Conservation (phyloP, 2,113 vertebrate species). For the Pongo pygmaeus region DNA sequence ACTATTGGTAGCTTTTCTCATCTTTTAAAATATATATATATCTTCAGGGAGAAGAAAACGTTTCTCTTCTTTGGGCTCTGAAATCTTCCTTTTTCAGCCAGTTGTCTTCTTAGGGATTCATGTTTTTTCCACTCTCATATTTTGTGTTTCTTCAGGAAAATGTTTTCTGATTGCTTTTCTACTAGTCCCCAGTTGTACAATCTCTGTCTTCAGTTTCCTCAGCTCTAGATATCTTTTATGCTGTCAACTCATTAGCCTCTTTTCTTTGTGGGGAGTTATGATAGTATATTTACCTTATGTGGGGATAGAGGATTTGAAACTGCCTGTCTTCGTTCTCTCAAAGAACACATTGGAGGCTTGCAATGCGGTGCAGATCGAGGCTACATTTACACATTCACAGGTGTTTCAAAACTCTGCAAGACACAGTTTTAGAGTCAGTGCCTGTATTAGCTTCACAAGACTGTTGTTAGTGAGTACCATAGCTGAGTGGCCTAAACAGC, state of each 20-base stretch:
- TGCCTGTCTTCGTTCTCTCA: neutral
- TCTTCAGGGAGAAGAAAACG: neutral
- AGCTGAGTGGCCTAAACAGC: neutral
- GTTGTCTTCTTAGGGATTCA: neutral
- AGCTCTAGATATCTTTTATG: neutral
- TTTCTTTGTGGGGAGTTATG: neutral
- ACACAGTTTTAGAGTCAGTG: neutral
- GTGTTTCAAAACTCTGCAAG: neutral
- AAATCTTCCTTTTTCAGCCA: neutral
- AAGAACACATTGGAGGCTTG: neutral
- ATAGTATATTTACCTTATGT: fast-evolving
- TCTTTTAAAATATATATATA: neutral
- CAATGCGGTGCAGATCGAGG: no score
- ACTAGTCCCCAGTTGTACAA: neutral
- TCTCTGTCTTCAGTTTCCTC: neutral
- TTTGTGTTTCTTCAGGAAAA: neutral
- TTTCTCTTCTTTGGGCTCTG: neutral
- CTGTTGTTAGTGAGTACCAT: neutral
- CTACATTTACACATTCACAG: neutral
- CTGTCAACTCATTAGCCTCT: neutral
- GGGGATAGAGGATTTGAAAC: neutral
- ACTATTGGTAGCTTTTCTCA: neutral
- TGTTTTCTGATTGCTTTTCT: neutral
- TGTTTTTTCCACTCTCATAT: neutral
- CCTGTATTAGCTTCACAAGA: neutral